phyloP scores from a whole-genome alignment of 2,888 invertebrate species.

The Orchesellides sinensis region DNA sequence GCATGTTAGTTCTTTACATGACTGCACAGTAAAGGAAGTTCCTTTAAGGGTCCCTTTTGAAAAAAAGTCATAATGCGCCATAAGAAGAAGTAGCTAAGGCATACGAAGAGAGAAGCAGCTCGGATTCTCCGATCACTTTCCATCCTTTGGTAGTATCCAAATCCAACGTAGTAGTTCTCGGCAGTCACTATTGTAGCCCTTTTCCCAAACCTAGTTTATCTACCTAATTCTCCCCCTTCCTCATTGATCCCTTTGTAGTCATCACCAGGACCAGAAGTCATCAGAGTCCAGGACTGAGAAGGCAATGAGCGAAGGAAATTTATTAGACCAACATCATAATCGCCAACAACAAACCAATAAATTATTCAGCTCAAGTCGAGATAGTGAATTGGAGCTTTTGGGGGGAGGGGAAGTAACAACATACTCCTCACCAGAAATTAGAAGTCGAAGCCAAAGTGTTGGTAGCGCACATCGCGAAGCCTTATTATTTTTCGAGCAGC shows the following conservation, averaged over 20 bases:
- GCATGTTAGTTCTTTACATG: no score
- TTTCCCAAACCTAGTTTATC: no score
- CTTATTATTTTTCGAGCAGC: conserved; percentile 62
- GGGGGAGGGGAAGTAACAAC: no score
- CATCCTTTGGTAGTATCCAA: background rate
- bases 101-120: background rate
- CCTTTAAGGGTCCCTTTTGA: conserved; percentile 16
- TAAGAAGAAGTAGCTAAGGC: background rate
- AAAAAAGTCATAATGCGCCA: conserved; percentile 28
- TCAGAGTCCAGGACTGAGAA: conserved; percentile 46
- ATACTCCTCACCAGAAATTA: conserved; percentile 50
- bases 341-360: conserved; percentile 36
- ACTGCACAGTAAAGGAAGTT: no score
- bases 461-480: conserved; percentile 64
- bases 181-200: background rate
- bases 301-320: conserved; percentile 67
- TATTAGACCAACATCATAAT: conserved; percentile 55
- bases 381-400: conserved; percentile 60
- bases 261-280: background rate
- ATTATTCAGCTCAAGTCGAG: conserved; percentile 58
- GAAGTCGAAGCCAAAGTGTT: conserved; percentile 66
- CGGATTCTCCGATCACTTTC: conserved; percentile 42
- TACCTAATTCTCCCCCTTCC: background rate
- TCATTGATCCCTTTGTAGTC: conserved; percentile 11
- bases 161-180: background rate